Evolutionary conservation across 2,888 invertebrate genomes (phyloP).

Genomic region (Hemicrepidius hirtus): DNA sequence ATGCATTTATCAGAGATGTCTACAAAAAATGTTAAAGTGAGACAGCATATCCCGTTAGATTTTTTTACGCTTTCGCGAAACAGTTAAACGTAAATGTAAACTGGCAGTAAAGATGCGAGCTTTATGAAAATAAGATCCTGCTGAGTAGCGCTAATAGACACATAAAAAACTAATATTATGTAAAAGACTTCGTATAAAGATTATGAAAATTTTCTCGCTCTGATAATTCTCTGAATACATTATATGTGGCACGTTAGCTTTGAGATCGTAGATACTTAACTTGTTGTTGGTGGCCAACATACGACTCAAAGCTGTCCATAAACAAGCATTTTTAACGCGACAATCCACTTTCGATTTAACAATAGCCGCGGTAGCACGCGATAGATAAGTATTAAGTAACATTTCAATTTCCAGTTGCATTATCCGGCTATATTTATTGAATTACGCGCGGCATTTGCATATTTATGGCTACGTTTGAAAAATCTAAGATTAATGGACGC

Average conservation of each 20-base stretch:
- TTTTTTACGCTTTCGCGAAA: slow-evolving; percentile 43
- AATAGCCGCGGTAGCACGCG: slow-evolving; percentile 55
- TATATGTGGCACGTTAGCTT: slow-evolving; percentile 32
- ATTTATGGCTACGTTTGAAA: slow-evolving; percentile 24
- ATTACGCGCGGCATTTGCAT: slow-evolving; percentile 32
- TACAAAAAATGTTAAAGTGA: slow-evolving; percentile 9
- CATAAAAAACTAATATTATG: slow-evolving; percentile 53
- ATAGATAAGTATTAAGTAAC: slow-evolving; percentile 57
- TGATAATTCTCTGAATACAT: slow-evolving; percentile 54
- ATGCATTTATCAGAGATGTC: slow-evolving; percentile 24
- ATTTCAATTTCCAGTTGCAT: slow-evolving; percentile 57
- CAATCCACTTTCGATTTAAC: slow-evolving; percentile 58
- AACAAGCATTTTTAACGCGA: slow-evolving; percentile 55
- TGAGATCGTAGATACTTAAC: slow-evolving; percentile 21
- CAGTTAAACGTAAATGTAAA: slow-evolving; percentile 45
- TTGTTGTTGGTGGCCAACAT: slow-evolving; percentile 35
- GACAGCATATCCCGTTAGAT: slow-evolving; percentile 37
- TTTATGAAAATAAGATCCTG: slow-evolving; percentile 43
- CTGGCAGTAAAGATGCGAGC: slow-evolving; percentile 41
- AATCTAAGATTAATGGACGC: slow-evolving; percentile 28
- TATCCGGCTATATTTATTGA: slow-evolving; percentile 38
- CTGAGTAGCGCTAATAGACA: slow-evolving; percentile 47
- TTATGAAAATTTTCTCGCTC: slow-evolving; percentile 59
- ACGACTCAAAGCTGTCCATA: slow-evolving; percentile 51
- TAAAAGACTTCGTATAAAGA: slow-evolving; percentile 54